Conservation (phyloP, 2,113 vertebrate species). For the Vulpes vulpes region DNA sequence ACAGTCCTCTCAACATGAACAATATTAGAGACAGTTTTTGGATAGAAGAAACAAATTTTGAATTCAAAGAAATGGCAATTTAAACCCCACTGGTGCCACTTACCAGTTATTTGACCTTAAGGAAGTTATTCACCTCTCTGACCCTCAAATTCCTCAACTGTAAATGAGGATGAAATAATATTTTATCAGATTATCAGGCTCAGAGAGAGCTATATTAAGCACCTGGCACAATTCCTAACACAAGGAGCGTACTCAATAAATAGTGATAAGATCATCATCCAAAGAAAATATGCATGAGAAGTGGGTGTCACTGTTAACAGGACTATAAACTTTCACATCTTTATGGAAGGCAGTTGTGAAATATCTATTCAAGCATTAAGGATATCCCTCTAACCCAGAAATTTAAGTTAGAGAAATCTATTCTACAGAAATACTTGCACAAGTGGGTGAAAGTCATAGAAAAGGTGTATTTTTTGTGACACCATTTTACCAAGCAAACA, state of each 20-base stretch:
- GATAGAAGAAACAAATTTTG: neutral
- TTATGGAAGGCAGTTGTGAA: slow-evolving; percentile 48
- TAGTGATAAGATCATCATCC: neutral
- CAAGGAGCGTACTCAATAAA: neutral
- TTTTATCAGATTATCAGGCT: slow-evolving; percentile 28
- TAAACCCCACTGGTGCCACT: neutral
- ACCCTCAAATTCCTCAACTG: slow-evolving; percentile 47
- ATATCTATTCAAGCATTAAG: slow-evolving; percentile 8
- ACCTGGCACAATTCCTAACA: slow-evolving; percentile 34
- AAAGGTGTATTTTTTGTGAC: neutral
- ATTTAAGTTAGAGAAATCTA: neutral
- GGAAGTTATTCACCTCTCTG: slow-evolving; percentile 45
- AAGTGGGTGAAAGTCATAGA: neutral
- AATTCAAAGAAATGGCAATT: neutral
- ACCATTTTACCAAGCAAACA: slow-evolving; percentile 1
- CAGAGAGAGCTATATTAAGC: neutral
- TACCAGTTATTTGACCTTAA: neutral
- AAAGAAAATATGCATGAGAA: neutral
- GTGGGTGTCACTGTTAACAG: neutral
- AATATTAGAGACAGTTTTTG: neutral
- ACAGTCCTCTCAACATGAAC: neutral
- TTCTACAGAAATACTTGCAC: neutral
- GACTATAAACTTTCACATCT: neutral
- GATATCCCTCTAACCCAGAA: neutral
- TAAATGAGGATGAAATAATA: slow-evolving; percentile 50